These are phyloP conservation scores for Psilopsiagon aurifrons DNA, from an alignment of 2,113 vertebrate genomes.

Conservation along the genomic window DNA sequence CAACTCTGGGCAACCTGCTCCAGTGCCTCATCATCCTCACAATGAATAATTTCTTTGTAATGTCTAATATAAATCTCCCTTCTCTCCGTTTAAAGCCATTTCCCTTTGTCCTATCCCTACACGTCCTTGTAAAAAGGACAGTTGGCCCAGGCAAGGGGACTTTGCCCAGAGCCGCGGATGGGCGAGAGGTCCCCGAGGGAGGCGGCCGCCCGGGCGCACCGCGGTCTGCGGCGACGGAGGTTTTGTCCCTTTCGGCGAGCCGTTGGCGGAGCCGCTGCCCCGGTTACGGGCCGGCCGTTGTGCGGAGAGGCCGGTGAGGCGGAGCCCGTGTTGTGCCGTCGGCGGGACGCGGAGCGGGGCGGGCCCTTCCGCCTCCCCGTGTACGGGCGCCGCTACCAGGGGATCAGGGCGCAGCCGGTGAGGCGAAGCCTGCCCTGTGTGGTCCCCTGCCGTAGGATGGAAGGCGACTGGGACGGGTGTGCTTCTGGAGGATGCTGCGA, in stretches of 20 bases:
- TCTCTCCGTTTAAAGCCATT: not conserved
- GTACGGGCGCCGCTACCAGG: no score
- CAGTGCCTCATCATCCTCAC: not conserved
- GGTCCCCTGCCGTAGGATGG: not conserved
- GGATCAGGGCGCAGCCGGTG: not conserved
- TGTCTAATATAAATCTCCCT: not conserved
- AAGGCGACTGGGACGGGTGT: not conserved
- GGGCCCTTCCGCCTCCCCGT: no score
- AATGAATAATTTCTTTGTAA: not conserved
- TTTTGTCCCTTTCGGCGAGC: not conserved
- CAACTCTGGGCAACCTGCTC: not conserved
- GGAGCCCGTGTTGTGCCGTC: no score
- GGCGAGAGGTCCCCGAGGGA: not conserved
- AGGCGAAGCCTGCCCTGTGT: accelerated
- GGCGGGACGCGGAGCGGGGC: no score
- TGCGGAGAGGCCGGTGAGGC: not conserved
- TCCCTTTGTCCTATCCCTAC: not conserved
- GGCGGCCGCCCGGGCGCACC: no score
- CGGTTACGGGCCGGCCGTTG: not conserved
- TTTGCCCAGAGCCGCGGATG: not conserved
- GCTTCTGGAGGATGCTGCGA: not conserved
- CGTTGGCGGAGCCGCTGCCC: not conserved
- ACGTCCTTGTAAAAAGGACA: not conserved
- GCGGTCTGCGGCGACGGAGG: not conserved
- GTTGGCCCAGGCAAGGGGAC: not conserved